Conservation (phyloP, 2,797 vertebrate genomes). For the Sebastes taczanowskii region DNA sequence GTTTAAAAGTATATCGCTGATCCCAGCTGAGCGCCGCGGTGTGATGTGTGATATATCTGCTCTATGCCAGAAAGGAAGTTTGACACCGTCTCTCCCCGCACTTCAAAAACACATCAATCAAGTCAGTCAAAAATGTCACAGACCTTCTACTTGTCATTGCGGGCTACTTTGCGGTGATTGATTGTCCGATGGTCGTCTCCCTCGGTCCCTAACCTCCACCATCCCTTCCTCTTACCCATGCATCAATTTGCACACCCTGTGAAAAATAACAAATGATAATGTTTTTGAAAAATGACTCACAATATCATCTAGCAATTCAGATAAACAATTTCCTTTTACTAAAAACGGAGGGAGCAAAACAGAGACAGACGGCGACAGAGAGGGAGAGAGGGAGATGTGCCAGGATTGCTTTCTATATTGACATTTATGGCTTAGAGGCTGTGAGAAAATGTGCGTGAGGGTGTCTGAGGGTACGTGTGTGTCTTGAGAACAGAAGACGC, state of each 20-base stretch:
- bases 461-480: background rate
- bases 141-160: constrained; percentile 78
- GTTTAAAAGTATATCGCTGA: constrained; percentile 35
- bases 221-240: constrained; percentile 14
- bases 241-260: constrained; percentile 65
- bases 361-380: constrained; percentile 39
- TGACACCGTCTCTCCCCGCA: constrained; percentile 61
- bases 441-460: constrained; percentile 29
- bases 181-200: constrained; percentile 63
- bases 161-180: constrained; percentile 76
- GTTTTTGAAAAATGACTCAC: constrained; percentile 71
- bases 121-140: constrained; percentile 75
- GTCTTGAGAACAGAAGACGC: constrained; percentile 36
- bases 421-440: constrained; percentile 57
- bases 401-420: constrained; percentile 48
- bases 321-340: constrained; percentile 71
- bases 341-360: constrained; percentile 36
- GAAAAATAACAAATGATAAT: constrained; percentile 71
- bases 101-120: constrained; percentile 85
- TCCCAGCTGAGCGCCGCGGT: constrained; percentile 23
- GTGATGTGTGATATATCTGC: constrained; percentile 58
- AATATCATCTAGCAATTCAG: constrained; percentile 73
- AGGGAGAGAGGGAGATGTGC: constrained; percentile 33
- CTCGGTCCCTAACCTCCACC: constrained; percentile 5
- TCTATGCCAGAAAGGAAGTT: constrained; percentile 61